These are phyloP conservation scores for Pseudeuparius sepicola DNA, from an alignment of 2,888 invertebrate species.

Conservation along the genomic window DNA sequence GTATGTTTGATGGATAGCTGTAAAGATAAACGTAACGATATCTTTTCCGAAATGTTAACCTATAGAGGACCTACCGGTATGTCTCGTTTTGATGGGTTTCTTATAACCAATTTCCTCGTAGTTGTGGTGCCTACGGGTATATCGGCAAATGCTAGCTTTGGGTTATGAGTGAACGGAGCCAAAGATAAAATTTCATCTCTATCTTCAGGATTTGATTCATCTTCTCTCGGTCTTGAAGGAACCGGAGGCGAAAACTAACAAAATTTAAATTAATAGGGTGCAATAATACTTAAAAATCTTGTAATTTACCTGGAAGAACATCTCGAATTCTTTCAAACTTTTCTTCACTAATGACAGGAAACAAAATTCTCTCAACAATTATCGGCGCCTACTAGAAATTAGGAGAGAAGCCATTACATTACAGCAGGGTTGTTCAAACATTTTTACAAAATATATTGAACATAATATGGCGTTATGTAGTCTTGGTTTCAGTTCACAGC, in stretches of 20 bases:
- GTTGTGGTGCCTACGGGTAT: conserved; percentile 48
- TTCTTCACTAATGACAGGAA: too few relatives aligned
- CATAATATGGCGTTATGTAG: too few relatives aligned
- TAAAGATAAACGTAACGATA: conserved; percentile 26
- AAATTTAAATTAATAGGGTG: too few relatives aligned
- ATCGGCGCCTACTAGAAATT: too few relatives aligned
- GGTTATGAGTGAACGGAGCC: conserved; percentile 56
- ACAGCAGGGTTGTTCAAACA: too few relatives aligned
- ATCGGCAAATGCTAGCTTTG: conserved; percentile 59
- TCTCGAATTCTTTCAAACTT: too few relatives aligned
- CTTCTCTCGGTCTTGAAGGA: conserved; percentile 8
- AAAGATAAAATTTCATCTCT: conserved; percentile 46
- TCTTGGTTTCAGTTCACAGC: too few relatives aligned
- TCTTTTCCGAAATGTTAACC: not conserved
- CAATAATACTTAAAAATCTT: too few relatives aligned
- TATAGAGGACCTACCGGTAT: conserved; percentile 37
- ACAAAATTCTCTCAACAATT: too few relatives aligned
- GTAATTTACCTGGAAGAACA: conserved; percentile 3
- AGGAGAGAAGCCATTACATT: too few relatives aligned
- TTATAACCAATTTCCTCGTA: conserved; percentile 45
- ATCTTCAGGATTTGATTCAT: conserved; percentile 40
- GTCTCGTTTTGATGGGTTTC: conserved; percentile 45
- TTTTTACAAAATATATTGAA: too few relatives aligned
- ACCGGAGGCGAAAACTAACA: too few relatives aligned
- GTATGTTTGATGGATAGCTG: conserved; percentile 44